phyloP scores from a whole-genome alignment of 2,113 vertebrate species.

The Paraplagusia blochii region DNA sequence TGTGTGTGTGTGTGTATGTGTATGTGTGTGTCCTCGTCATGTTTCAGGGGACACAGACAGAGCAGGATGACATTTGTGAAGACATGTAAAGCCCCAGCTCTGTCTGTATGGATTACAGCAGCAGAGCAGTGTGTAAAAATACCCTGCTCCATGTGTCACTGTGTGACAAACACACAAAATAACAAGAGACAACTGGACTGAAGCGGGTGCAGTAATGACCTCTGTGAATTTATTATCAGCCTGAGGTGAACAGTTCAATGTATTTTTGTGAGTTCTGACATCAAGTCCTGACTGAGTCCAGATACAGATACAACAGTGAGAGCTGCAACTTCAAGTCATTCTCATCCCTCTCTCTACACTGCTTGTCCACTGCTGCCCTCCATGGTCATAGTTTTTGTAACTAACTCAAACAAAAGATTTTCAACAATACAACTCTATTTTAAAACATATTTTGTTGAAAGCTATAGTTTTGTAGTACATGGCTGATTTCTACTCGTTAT shows the following conservation, averaged over 20 bases:
- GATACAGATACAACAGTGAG: too few relatives aligned
- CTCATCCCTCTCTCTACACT: too few relatives aligned
- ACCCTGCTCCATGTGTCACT: background rate
- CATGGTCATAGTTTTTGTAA: too few relatives aligned
- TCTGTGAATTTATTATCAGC: conserved; percentile 5
- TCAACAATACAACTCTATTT: too few relatives aligned
- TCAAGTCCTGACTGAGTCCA: too few relatives aligned
- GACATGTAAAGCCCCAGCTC: conserved; percentile 53
- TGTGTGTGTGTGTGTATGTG: conserved; percentile 5
- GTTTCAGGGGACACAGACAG: conserved; percentile 26
- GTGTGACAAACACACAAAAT: background rate
- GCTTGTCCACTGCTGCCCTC: too few relatives aligned
- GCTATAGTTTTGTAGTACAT: too few relatives aligned
- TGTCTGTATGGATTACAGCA: conserved; percentile 60
- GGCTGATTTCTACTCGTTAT: too few relatives aligned
- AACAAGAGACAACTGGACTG: conserved; percentile 20
- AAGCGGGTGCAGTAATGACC: conserved; percentile 13
- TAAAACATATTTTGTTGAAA: too few relatives aligned
- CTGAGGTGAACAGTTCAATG: conserved; percentile 15
- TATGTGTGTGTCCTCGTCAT: conserved; percentile 1
- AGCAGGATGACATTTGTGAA: conserved; percentile 59
- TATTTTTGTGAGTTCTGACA: background rate
- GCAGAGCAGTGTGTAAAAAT: conserved; percentile 39
- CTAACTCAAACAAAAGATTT: too few relatives aligned
- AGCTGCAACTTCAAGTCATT: too few relatives aligned